phyloP scores from a whole-genome alignment of 2,113 vertebrate species.

The Panurus biarmicus region DNA sequence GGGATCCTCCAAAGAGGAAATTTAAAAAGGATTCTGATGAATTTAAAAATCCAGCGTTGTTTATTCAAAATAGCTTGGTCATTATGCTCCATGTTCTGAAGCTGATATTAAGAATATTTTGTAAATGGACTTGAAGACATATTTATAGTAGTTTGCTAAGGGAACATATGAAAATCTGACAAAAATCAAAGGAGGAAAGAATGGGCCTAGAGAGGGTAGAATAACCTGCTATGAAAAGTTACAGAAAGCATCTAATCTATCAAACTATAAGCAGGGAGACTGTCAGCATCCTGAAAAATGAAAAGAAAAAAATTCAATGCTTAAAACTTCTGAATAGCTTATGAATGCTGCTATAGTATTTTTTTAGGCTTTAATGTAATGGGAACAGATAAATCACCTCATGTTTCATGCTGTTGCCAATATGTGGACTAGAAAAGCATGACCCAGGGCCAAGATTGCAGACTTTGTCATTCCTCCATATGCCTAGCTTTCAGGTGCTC shows the following conservation, averaged over 20 bases:
- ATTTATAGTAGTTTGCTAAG: background rate
- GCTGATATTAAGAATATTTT: background rate
- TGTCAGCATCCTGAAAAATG: background rate
- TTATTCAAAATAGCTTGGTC: background rate
- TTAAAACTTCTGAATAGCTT: background rate
- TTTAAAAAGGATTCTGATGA: background rate
- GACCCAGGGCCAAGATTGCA: background rate
- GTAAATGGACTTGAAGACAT: background rate
- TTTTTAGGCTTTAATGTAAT: constrained; percentile 29
- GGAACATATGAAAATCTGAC: constrained; percentile 39
- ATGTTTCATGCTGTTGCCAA: background rate
- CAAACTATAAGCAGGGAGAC: constrained; percentile 18
- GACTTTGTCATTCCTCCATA: background rate
- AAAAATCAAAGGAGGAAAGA: constrained; percentile 2
- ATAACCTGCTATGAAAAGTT: constrained; percentile 11
- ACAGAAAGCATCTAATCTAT: constrained; percentile 32
- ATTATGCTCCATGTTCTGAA: background rate
- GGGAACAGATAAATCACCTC: background rate
- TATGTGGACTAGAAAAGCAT: background rate
- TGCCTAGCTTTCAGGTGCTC: background rate
- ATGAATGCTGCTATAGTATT: background rate
- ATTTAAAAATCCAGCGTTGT: background rate
- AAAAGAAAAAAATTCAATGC: background rate
- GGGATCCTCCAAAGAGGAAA: background rate
- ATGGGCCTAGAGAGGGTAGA: background rate